Percentiles rank a stretch among this genome's conserved stretches.
Conservation (phyloP, 2,797 vertebrate genomes). For the Hipposideros larvatus region DNA sequence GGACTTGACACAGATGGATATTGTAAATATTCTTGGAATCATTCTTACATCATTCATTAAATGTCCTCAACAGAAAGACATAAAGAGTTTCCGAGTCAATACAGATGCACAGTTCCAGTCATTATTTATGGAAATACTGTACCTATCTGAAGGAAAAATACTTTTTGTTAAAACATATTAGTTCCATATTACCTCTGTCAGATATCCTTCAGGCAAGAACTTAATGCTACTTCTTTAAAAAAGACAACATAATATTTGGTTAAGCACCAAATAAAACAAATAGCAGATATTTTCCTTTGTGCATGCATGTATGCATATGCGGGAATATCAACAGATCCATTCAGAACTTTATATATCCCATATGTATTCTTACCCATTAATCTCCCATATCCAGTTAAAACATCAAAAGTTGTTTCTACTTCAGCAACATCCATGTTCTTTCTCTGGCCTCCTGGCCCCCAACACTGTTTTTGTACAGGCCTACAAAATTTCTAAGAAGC, state of each 20-base stretch:
- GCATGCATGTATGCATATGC: not conserved
- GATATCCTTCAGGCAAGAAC: not conserved
- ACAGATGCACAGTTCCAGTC: not conserved
- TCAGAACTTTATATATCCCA: not conserved
- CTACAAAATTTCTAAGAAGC: not conserved
- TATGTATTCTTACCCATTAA: too few relatives aligned
- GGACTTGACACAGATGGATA: not conserved
- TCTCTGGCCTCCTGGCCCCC: not conserved
- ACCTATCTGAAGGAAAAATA: not conserved
- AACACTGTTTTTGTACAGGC: not conserved
- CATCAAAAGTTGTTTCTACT: not conserved
- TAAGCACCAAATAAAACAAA: constrained; percentile 24
- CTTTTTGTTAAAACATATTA: not conserved
- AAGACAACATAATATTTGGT: not conserved
- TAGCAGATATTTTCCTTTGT: not conserved
- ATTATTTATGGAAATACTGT: not conserved
- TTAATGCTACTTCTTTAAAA: not conserved
- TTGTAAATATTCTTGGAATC: not conserved
- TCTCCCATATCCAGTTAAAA: not conserved
- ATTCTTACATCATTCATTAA: constrained; percentile 6
- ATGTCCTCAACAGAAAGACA: not conserved
- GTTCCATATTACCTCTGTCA: not conserved
- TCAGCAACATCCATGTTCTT: not conserved
- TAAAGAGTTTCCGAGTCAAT: not conserved
- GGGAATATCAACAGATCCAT: not conserved